Percentiles rank a stretch among this genome's conserved stretches.
Evolutionary conservation across 2,797 vertebrate species (phyloP).

Genomic region (Galaxias olidus): DNA sequence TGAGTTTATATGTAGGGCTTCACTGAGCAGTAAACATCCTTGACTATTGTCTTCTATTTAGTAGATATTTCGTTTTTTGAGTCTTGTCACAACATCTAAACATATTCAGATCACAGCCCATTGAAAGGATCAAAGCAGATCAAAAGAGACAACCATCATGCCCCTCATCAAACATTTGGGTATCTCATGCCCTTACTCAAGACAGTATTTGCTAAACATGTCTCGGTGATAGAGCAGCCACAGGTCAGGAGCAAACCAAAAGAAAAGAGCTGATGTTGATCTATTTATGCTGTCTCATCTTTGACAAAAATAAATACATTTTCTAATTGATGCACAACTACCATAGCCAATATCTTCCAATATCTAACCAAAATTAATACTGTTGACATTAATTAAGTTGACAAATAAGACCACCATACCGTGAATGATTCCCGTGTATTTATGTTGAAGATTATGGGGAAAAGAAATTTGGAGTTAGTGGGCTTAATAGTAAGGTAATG

Average conservation of each 20-base stretch:
- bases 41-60: too few species aligned
- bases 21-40: too few species aligned
- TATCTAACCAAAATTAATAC: too few species aligned
- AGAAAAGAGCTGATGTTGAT: slow-evolving; percentile 60
- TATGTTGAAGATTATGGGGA: too few species aligned
- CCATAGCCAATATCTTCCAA: too few species aligned
- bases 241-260: slow-evolving; percentile 83
- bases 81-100: background rate
- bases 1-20: too few species aligned
- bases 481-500: too few species aligned
- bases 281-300: slow-evolving; percentile 52
- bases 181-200: slow-evolving; percentile 52
- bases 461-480: too few species aligned
- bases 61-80: background rate
- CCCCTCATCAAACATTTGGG: slow-evolving; percentile 26
- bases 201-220: slow-evolving; percentile 97
- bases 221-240: slow-evolving; percentile 88
- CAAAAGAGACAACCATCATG: slow-evolving; percentile 56
- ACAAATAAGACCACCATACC: too few species aligned
- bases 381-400: too few species aligned
- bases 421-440: too few species aligned
- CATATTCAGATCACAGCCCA: slow-evolving; percentile 51
- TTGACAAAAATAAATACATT: slow-evolving; percentile 53
- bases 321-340: background rate
- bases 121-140: slow-evolving; percentile 15